Conservation (phyloP, 2,888 invertebrate genomes). For the Chironomus tentans region DNA sequence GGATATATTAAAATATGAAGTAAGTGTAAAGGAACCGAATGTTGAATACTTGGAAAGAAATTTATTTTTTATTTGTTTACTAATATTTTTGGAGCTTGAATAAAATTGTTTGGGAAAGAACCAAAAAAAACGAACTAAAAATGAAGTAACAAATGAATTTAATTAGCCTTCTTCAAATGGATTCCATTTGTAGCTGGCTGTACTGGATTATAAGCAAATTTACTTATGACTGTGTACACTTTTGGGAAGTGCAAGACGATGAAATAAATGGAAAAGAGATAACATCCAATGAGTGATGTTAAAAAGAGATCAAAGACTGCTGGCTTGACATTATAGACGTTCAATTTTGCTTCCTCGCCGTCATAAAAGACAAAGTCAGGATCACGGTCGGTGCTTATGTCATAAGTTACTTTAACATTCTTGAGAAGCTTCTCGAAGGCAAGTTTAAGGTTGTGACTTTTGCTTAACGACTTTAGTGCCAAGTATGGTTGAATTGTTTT, state of each 20-base stretch:
- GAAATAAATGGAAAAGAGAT: slow-evolving; percentile 77
- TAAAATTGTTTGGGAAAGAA: too few relatives aligned
- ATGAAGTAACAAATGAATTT: not conserved
- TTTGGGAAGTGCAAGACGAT: slow-evolving; percentile 62
- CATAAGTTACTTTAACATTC: slow-evolving; percentile 61
- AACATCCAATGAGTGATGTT: slow-evolving; percentile 73
- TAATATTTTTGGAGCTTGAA: too few relatives aligned
- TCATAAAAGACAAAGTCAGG: slow-evolving; percentile 90
- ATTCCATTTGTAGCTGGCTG: slow-evolving; percentile 1
- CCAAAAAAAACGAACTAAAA: too few relatives aligned
- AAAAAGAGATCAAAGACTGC: slow-evolving; percentile 95
- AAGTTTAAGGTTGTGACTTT: slow-evolving; percentile 62
- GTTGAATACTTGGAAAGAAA: too few relatives aligned
- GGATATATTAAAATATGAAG: too few relatives aligned
- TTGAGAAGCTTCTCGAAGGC: slow-evolving; percentile 65
- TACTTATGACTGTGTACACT: slow-evolving; percentile 55
- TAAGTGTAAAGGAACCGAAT: too few relatives aligned
- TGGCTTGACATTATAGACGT: slow-evolving; percentile 92
- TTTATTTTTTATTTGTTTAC: too few relatives aligned
- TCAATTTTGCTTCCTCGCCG: slow-evolving; percentile 65
- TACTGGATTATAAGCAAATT: slow-evolving; percentile 34
- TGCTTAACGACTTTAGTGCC: slow-evolving; percentile 56
- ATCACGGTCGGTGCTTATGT: slow-evolving; percentile 73
- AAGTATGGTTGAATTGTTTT: slow-evolving; percentile 67
- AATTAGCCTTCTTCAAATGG: slow-evolving; percentile 6